phyloP scores from a whole-genome alignment of 2,888 invertebrate genomes.

The Agonopterix subpropinquella region DNA sequence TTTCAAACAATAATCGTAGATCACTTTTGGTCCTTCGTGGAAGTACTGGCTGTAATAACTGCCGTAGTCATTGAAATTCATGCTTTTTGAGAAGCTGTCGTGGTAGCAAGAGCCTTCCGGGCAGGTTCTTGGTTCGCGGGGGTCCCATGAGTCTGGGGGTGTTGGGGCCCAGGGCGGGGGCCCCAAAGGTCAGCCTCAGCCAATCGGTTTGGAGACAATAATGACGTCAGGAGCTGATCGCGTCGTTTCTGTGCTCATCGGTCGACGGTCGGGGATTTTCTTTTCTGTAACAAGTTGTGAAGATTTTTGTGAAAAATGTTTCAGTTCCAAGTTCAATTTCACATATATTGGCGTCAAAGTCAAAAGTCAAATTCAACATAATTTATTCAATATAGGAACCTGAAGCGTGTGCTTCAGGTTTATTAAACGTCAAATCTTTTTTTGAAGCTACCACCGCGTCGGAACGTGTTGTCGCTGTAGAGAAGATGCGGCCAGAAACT shows the following conservation, averaged over 20 bases:
- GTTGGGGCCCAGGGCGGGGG: constrained; percentile 67
- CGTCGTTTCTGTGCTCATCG: constrained; percentile 89
- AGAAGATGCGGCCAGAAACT: too few relatives aligned
- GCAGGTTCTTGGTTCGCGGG: constrained; percentile 35
- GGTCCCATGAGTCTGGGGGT: constrained; percentile 47
- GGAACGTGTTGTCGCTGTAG: too few relatives aligned
- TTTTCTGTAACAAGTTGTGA: constrained; percentile 40
- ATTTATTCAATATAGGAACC: too few relatives aligned
- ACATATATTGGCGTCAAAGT: too few relatives aligned
- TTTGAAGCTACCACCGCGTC: too few relatives aligned
- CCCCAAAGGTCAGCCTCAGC: constrained; percentile 71
- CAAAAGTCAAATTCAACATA: too few relatives aligned
- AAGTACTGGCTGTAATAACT: constrained; percentile 62
- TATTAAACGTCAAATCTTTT: too few relatives aligned
- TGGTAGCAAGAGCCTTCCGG: constrained; percentile 50
- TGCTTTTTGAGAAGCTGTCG: constrained; percentile 45
- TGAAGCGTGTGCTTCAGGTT: too few relatives aligned
- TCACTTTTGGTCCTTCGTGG: constrained; percentile 49
- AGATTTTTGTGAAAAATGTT: neutral
- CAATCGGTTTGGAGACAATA: constrained; percentile 77
- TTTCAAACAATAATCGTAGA: constrained; percentile 62
- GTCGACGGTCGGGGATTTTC: constrained; percentile 70
- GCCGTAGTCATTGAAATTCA: constrained; percentile 48
- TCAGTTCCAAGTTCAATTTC: too few relatives aligned
- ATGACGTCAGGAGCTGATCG: constrained; percentile 94